These are phyloP conservation scores for Microtus montanus DNA, from an alignment of 2,113 vertebrate genomes.

Conservation along the genomic window DNA sequence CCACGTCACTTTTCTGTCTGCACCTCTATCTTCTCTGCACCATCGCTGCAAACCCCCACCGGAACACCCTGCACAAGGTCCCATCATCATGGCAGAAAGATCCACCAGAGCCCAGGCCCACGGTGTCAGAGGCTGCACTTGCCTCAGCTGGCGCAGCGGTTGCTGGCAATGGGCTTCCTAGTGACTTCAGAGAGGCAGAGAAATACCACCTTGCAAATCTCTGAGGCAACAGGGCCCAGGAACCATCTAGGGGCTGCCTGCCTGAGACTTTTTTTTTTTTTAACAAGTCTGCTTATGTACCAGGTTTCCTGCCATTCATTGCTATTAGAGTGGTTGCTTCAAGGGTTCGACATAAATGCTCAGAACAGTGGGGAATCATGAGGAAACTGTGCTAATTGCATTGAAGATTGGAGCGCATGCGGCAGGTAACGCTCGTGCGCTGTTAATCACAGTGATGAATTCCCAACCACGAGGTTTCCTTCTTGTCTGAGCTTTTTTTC, in stretches of 20 bases:
- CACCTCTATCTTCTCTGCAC: background rate
- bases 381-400: conserved; percentile 62
- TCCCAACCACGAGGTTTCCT: conserved; percentile 53
- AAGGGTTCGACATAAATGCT: conserved; percentile 22
- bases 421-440: conserved; percentile 58
- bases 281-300: background rate
- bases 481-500: conserved; percentile 61
- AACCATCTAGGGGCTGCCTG: background rate
- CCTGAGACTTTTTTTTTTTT: background rate
- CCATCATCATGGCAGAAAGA: background rate
- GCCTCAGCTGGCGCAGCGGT: background rate
- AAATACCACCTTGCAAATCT: background rate
- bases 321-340: conserved; percentile 30
- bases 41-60: background rate
- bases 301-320: conserved; percentile 15
- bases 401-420: conserved; percentile 35
- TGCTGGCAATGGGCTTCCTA: background rate
- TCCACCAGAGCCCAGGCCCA: too few species aligned
- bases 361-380: conserved; percentile 52
- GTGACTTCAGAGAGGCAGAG: background rate
- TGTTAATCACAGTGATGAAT: conserved; percentile 66
- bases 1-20: background rate
- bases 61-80: too few species aligned
- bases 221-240: background rate
- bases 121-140: background rate